Conservation (phyloP, 2,113 vertebrate genomes). For the Lagopus muta region DNA sequence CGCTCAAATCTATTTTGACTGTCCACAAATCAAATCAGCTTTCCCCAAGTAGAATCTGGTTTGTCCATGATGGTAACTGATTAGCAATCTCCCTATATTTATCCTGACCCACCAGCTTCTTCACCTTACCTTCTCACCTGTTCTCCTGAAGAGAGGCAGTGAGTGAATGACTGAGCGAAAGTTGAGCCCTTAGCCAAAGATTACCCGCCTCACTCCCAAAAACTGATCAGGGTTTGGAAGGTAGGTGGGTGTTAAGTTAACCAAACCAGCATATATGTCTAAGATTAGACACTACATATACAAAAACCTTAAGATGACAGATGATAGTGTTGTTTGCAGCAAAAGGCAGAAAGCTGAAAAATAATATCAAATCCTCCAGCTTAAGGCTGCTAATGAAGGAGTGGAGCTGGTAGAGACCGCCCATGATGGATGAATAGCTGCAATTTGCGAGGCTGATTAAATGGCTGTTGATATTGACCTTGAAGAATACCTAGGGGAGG, state of each 20-base stretch:
- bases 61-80: neutral
- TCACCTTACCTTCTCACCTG: neutral
- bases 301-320: neutral
- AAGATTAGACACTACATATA: neutral
- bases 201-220: neutral
- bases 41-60: neutral
- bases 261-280: neutral
- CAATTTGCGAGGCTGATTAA: neutral
- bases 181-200: neutral
- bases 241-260: neutral
- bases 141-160: neutral
- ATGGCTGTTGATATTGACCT: neutral
- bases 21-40: neutral
- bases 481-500: neutral
- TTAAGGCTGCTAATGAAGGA: neutral
- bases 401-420: neutral
- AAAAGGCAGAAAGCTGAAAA: neutral
- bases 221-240: neutral
- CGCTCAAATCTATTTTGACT: neutral
- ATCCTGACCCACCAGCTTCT: neutral
- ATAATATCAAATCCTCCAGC: neutral
- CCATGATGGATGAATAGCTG: neutral
- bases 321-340: neutral
- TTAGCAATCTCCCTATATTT: neutral
- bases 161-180: neutral